phyloP scores from a whole-genome alignment of 1,140 invertebrate species.

The Diorhabda carinulata region DNA sequence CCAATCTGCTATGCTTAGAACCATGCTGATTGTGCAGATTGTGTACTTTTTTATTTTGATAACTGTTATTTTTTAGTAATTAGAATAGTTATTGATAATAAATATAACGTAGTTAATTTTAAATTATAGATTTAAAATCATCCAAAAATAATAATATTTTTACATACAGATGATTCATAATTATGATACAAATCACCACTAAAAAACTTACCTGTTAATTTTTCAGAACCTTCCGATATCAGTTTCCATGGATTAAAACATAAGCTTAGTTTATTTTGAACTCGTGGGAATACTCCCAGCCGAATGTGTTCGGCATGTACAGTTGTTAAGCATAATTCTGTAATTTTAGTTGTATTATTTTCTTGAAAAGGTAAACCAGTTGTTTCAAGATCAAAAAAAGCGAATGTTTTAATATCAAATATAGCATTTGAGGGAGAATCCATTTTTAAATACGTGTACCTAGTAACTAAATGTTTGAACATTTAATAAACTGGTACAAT shows the following conservation, averaged over 20 bases:
- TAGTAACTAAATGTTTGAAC: too few relatives aligned
- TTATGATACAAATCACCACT: background rate
- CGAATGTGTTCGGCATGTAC: conserved; percentile 50
- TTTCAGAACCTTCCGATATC: conserved; percentile 49
- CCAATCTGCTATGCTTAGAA: too few relatives aligned
- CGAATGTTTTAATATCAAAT: conserved; percentile 53
- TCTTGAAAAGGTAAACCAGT: conserved; percentile 56
- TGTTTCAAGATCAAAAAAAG: conserved; percentile 65
- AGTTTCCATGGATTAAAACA: conserved; percentile 57
- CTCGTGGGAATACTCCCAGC: conserved; percentile 49
- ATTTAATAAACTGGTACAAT: too few relatives aligned
- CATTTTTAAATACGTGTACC: too few relatives aligned
- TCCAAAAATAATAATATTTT: too few relatives aligned
- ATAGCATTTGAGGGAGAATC: background rate
- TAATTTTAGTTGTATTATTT: conserved; percentile 56
- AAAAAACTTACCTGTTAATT: conserved; percentile 52
- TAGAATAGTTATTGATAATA: too few relatives aligned
- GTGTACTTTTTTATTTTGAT: too few relatives aligned
- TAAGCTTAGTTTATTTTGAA: conserved; percentile 60
- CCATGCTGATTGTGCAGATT: too few relatives aligned
- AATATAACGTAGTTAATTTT: background rate
- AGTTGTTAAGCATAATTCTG: conserved; percentile 57
- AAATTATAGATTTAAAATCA: background rate
- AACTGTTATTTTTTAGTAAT: too few relatives aligned
- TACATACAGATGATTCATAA: too few relatives aligned